Evolutionary conservation across 1,140 invertebrate species (phyloP).

Genomic region (Zophobas atratus): DNA sequence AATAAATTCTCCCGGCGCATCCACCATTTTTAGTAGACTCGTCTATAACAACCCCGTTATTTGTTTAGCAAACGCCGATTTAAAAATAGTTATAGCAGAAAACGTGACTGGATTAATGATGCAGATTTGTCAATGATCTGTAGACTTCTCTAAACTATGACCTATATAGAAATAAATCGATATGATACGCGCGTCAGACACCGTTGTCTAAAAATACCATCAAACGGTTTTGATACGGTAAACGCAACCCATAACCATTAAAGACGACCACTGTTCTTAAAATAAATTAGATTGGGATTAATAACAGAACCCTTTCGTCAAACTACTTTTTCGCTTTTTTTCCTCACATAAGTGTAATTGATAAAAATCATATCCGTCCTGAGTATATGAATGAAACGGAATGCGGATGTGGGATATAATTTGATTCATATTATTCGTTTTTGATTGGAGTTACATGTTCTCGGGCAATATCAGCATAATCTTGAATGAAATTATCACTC

Average conservation of each 20-base stretch:
- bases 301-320: background rate
- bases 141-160: slow-evolving; percentile 45
- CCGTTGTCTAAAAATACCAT: slow-evolving; percentile 44
- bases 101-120: slow-evolving; percentile 34
- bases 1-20: slow-evolving; percentile 41
- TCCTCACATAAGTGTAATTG: background rate
- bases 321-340: background rate
- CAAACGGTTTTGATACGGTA: slow-evolving; percentile 11
- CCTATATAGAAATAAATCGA: slow-evolving; percentile 47
- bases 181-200: slow-evolving; percentile 47
- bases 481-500: slow-evolving; percentile 51
- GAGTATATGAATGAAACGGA: slow-evolving; percentile 23
- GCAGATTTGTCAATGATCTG: slow-evolving; percentile 44
- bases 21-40: slow-evolving; percentile 33
- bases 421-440: slow-evolving; percentile 20
- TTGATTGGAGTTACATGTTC: slow-evolving; percentile 35
- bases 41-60: background rate
- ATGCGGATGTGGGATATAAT: slow-evolving; percentile 9
- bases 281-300: slow-evolving; percentile 12
- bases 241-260: slow-evolving; percentile 5
- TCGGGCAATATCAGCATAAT: slow-evolving; percentile 39
- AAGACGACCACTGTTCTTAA: background rate
- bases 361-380: background rate
- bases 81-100: slow-evolving; percentile 29
- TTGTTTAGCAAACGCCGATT: background rate